These are phyloP conservation scores for Drosophila orosa DNA, from an alignment of 1,140 invertebrate genomes.

Conservation along the genomic window DNA sequence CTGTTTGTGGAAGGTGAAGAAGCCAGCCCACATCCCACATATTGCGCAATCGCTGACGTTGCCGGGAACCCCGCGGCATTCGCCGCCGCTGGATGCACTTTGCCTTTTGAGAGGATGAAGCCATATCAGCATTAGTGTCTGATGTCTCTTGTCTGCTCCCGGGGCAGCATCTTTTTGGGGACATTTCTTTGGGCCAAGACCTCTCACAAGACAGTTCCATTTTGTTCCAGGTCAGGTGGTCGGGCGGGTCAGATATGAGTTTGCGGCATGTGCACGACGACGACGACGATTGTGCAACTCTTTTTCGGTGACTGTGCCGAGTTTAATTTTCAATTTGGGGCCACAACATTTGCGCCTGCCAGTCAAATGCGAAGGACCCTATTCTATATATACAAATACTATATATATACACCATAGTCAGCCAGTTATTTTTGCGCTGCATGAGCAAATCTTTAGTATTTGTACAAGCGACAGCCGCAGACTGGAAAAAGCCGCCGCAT, in stretches of 20 bases:
- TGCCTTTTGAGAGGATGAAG: constrained; percentile 71
- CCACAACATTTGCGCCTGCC: constrained; percentile 68
- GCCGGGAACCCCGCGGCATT: constrained; percentile 21
- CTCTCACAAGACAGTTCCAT: constrained; percentile 35
- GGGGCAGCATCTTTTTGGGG: constrained; percentile 44
- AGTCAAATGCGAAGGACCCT: constrained; percentile 30
- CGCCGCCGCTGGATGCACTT: constrained; percentile 56
- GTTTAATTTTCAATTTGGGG: constrained; percentile 77
- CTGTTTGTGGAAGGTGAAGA: neutral
- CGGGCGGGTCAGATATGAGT: constrained; percentile 71
- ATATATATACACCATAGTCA: constrained; percentile 40
- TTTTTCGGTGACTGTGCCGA: constrained; percentile 30
- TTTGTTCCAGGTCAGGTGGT: constrained; percentile 68
- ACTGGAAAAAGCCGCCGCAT: constrained; percentile 78
- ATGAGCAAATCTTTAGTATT: constrained; percentile 80
- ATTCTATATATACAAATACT: constrained; percentile 2
- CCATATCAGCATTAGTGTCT: constrained; percentile 80
- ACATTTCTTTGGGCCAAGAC: constrained; percentile 51
- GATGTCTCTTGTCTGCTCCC: constrained; percentile 45
- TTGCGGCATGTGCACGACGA: constrained; percentile 38
- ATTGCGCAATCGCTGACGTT: constrained; percentile 66
- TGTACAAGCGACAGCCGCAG: constrained; percentile 76
- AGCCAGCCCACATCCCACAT: constrained; percentile 43
- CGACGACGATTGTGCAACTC: constrained; percentile 53
- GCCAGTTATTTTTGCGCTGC: constrained; percentile 78